phyloP scores from a whole-genome alignment of 2,888 invertebrate species.

The Leptogaster cylindrica region DNA sequence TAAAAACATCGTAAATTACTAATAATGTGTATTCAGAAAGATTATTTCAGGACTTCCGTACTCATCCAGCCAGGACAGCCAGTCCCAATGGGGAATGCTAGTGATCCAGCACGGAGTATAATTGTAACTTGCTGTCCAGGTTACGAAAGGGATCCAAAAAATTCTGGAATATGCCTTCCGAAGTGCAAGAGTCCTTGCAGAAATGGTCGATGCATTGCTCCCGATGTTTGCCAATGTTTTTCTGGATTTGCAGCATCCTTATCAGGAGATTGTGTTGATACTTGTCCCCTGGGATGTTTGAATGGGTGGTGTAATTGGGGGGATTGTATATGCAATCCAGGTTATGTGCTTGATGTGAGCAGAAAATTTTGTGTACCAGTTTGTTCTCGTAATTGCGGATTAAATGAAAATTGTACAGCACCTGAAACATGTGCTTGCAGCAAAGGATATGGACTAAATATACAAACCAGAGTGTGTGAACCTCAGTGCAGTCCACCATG shows the following conservation, averaged over 20 bases:
- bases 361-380: constrained; percentile 66
- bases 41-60: no score
- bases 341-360: constrained; percentile 65
- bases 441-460: constrained; percentile 52
- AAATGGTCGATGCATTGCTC: constrained; percentile 60
- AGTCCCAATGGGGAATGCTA: constrained; percentile 59
- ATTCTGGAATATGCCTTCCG: constrained; percentile 54
- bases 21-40: no score
- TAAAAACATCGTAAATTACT: no score
- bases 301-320: constrained; percentile 69
- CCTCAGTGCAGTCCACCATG: constrained; percentile 58
- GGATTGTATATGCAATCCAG: constrained; percentile 71
- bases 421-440: constrained; percentile 59
- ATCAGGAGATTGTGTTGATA: constrained; percentile 57
- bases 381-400: constrained; percentile 62
- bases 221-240: constrained; percentile 60
- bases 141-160: constrained; percentile 60
- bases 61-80: no score
- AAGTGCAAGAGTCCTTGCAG: constrained; percentile 56
- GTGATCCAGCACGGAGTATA: constrained; percentile 68
- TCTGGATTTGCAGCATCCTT: constrained; percentile 57
- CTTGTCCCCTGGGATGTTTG: constrained; percentile 64
- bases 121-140: constrained; percentile 76
- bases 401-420: constrained; percentile 57
- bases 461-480: constrained; percentile 55